These are phyloP conservation scores for Pseudomugil gertrudae DNA, from an alignment of 2,797 vertebrate genomes.

Conservation along the genomic window DNA sequence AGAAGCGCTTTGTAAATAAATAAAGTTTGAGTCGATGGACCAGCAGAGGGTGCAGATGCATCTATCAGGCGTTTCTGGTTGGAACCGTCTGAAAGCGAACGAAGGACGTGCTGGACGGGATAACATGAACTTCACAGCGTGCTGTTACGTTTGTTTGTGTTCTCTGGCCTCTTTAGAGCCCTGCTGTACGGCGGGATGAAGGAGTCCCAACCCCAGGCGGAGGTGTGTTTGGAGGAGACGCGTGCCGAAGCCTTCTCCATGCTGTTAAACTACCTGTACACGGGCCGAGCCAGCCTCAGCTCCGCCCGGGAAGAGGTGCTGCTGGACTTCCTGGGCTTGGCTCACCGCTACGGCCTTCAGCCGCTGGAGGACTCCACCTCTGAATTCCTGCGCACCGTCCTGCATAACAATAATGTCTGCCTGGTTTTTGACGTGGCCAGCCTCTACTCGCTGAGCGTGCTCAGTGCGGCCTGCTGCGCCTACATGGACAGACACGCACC, in stretches of 20 bases:
- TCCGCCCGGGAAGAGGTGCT: constrained; percentile 94
- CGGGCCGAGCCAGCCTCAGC: constrained; percentile 92
- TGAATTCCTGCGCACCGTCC: constrained; percentile 94
- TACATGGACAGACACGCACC: constrained; percentile 96
- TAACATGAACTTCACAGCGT: too few relatives aligned
- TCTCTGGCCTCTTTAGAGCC: constrained; percentile 79
- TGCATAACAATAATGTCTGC: constrained; percentile 94
- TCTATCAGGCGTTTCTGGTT: too few relatives aligned
- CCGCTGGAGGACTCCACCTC: constrained; percentile 95
- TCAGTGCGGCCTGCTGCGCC: constrained; percentile 92
- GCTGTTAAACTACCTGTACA: constrained; percentile 96
- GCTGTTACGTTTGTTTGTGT: too few relatives aligned
- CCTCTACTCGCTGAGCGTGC: constrained; percentile 90
- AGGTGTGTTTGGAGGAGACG: constrained; percentile 94
- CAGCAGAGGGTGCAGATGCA: not conserved
- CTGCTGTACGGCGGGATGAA: constrained; percentile 96
- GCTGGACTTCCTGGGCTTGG: constrained; percentile 94
- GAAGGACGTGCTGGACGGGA: too few relatives aligned
- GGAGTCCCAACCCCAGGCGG: constrained; percentile 94
- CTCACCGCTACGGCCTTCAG: constrained; percentile 96
- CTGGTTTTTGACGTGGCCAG: constrained; percentile 97
- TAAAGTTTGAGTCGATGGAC: not conserved
- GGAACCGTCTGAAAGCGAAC: too few relatives aligned
- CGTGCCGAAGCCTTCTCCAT: constrained; percentile 95
- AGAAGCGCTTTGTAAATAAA: too few relatives aligned